Conservation (phyloP, 2,113 vertebrate genomes). For the Cariama cristata region DNA sequence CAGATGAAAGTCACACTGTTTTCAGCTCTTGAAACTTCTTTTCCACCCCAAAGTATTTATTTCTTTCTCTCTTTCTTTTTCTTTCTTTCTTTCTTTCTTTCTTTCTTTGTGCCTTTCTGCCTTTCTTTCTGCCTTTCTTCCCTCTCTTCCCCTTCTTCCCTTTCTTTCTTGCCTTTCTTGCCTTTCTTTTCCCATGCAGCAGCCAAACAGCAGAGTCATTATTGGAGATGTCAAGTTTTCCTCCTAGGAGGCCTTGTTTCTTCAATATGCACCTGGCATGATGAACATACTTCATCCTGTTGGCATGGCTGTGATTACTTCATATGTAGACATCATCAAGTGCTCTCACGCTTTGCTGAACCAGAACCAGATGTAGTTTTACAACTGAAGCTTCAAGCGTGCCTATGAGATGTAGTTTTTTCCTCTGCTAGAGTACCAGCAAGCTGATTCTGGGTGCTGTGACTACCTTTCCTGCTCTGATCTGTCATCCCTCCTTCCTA, state of each 20-base stretch:
- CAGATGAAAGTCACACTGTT: background rate
- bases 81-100: accelerated
- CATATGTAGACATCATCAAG: background rate
- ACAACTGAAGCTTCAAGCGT: background rate
- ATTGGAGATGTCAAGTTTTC: background rate
- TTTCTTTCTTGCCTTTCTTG: no score
- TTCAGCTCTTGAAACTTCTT: background rate
- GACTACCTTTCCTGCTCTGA: background rate
- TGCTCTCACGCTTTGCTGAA: background rate
- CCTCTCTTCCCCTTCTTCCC: no score
- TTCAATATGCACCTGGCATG: background rate
- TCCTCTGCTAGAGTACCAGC: background rate
- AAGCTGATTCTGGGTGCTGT: background rate
- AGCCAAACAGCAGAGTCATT: background rate
- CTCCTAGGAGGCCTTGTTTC: background rate
- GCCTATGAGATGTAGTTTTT: background rate
- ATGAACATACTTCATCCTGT: background rate
- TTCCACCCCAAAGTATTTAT: background rate
- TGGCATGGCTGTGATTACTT: background rate
- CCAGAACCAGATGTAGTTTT: background rate
- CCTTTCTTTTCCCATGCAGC: no score
- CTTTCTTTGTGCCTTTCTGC: no score
- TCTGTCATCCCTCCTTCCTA: background rate
- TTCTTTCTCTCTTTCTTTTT: no score
- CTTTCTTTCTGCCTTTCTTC: no score